Conservation (phyloP, 2,888 invertebrate species). For the Lasioglossum morio region DNA sequence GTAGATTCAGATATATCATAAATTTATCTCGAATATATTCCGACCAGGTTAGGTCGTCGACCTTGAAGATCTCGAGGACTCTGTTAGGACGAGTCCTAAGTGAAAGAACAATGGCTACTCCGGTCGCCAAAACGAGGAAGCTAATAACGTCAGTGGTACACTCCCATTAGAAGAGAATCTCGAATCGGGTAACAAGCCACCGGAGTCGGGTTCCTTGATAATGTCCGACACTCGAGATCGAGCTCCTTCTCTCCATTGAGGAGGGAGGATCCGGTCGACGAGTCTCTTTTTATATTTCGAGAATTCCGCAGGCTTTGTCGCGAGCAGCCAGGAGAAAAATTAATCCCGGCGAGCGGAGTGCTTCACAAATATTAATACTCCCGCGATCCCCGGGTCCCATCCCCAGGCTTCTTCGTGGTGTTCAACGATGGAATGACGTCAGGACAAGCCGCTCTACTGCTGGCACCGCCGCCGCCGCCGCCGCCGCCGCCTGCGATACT, state of each 20-base stretch:
- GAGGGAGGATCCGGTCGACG: not conserved
- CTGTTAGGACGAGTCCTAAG: too few species aligned
- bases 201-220: not conserved
- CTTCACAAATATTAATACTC: slow-evolving; percentile 53
- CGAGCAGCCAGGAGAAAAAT: not conserved
- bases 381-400: not conserved
- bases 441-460: not conserved
- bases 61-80: not conserved
- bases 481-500: slow-evolving; percentile 26
- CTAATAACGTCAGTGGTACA: not conserved
- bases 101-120: not conserved
- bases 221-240: not conserved
- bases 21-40: too few species aligned
- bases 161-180: not conserved
- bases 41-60: too few species aligned
- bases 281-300: not conserved
- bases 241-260: not conserved
- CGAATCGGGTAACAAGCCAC: not conserved
- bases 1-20: too few species aligned
- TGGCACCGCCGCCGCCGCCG: not conserved
- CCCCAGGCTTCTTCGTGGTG: not conserved
- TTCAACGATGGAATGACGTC: slow-evolving; percentile 38
- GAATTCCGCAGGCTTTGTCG: not conserved
- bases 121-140: not conserved
- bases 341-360: slow-evolving; percentile 27